phyloP scores from a whole-genome alignment of 2,888 invertebrate genomes.

The Ophraella communa region DNA sequence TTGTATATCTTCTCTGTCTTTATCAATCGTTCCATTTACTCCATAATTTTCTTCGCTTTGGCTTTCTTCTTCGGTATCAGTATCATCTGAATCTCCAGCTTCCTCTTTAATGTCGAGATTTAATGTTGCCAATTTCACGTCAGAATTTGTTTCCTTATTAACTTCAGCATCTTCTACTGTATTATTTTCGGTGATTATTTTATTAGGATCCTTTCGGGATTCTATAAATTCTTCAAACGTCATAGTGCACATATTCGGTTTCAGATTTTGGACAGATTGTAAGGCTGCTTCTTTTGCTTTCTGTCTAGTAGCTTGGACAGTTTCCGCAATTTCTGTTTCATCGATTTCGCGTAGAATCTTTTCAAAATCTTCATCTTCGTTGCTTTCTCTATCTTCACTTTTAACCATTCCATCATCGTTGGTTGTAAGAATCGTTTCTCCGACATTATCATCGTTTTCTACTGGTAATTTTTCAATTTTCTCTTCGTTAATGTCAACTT shows the following conservation, averaged over 20 bases:
- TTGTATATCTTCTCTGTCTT: no score
- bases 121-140: no score
- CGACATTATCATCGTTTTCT: neutral
- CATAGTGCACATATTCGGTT: conserved; percentile 21
- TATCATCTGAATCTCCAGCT: conserved; percentile 15
- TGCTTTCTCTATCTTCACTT: neutral
- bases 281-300: conserved; percentile 17
- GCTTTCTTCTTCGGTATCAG: neutral
- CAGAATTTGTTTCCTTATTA: neutral
- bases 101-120: conserved; percentile 13
- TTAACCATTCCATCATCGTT: no score
- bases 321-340: neutral
- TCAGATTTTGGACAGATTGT: conserved; percentile 12
- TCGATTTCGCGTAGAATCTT: neutral
- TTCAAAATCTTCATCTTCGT: neutral
- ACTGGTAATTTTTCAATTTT: neutral
- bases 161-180: neutral
- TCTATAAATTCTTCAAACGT: conserved; percentile 35
- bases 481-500: neutral
- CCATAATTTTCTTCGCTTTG: neutral
- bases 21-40: neutral
- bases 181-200: conserved; percentile 18
- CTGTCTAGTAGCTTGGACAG: neutral
- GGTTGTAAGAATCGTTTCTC: no score
- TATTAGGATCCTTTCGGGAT: conserved; percentile 1